Percentiles rank a stretch among this genome's conserved stretches.
Conservation (phyloP, 1,140 invertebrate species). For the Nebria ingens region DNA sequence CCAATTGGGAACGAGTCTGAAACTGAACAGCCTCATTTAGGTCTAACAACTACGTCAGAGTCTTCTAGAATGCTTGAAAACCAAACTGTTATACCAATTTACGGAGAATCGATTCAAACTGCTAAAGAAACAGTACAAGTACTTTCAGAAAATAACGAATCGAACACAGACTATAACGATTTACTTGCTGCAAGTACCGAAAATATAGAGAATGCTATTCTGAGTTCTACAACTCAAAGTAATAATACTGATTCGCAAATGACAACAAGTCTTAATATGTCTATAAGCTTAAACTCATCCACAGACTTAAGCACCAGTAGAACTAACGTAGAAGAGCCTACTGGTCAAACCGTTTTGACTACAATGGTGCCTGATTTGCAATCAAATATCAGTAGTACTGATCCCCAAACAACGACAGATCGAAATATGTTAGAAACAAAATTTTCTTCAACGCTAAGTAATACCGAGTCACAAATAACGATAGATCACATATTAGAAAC, state of each 20-base stretch:
- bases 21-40: neutral
- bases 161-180: neutral
- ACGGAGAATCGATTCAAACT: slow-evolving; percentile 22
- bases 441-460: no score
- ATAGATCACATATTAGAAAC: no score
- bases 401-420: no score
- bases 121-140: slow-evolving; percentile 19
- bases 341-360: no score
- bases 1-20: neutral
- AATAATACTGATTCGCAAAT: neutral
- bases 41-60: neutral
- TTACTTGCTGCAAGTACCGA: slow-evolving; percentile 9
- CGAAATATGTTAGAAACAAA: no score
- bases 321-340: no score
- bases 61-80: neutral
- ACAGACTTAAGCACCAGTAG: no score
- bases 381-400: no score
- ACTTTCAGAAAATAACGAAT: neutral
- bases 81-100: slow-evolving; percentile 12
- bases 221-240: neutral
- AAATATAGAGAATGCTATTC: neutral
- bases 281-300: no score
- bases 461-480: no score
- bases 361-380: no score
- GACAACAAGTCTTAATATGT: no score